A percentile compares a stretch with the other conserved stretches of the same genome.
phyloP scores from a whole-genome alignment of 2,888 invertebrate genomes.

The Caenorhabditis uteleia region DNA sequence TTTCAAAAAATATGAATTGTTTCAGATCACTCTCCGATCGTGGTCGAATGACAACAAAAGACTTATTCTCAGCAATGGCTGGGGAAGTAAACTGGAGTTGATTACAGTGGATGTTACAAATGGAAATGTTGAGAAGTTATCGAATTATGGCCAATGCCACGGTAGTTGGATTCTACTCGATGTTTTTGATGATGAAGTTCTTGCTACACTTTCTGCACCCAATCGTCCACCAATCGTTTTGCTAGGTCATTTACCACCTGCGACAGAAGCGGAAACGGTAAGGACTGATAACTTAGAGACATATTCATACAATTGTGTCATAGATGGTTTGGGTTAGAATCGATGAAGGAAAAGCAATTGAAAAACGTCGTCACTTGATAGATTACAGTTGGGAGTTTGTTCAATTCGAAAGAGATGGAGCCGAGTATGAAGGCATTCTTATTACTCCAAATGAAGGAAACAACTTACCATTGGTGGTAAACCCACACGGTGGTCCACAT shows the following conservation, averaged over 20 bases:
- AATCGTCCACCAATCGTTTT: slow-evolving; percentile 58
- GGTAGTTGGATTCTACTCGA: slow-evolving; percentile 62
- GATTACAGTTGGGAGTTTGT: slow-evolving; percentile 46
- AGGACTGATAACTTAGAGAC: neutral
- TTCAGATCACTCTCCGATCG: slow-evolving; percentile 25
- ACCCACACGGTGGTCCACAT: slow-evolving; percentile 70
- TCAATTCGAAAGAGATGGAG: slow-evolving; percentile 45
- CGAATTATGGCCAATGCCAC: slow-evolving; percentile 48
- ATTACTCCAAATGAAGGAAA: slow-evolving; percentile 43
- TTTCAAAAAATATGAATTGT: neutral
- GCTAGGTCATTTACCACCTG: slow-evolving; percentile 43
- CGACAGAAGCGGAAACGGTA: slow-evolving; percentile 30
- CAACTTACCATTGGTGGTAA: slow-evolving; percentile 59
- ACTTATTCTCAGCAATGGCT: slow-evolving; percentile 51
- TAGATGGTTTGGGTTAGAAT: slow-evolving; percentile 52
- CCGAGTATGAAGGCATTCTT: slow-evolving; percentile 64
- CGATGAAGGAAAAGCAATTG: slow-evolving; percentile 37
- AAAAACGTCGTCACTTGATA: slow-evolving; percentile 39
- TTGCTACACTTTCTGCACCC: slow-evolving; percentile 57
- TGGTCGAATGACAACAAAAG: slow-evolving; percentile 56
- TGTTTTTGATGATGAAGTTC: slow-evolving; percentile 50
- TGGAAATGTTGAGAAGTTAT: slow-evolving; percentile 44
- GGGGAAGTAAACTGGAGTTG: slow-evolving; percentile 58
- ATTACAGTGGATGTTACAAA: slow-evolving; percentile 44
- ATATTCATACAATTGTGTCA: neutral